Evolutionary conservation across 2,888 invertebrate genomes (phyloP), one percentile per base, ranked within the genome.

Genomic region (Napeogenes sylphis): DNA sequence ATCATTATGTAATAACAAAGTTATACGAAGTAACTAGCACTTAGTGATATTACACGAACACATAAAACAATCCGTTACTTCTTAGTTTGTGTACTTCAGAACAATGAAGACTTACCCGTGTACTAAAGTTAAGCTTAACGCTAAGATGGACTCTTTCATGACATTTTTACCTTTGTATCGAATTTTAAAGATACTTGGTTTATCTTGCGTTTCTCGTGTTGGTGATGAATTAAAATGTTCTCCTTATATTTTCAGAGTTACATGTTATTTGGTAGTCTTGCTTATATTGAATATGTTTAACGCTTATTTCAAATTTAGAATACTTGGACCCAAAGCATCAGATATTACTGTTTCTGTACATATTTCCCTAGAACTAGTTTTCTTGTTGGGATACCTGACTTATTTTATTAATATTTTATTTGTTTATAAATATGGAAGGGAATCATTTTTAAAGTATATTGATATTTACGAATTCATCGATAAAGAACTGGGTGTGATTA

Each of bases 381-480:
- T n/a, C n/a, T n/a, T n/a, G n/a, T n/a, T n/a, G n/a, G n/a, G n/a
- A n/a, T n/a, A n/a, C n/a, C n/a, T n/a, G n/a, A n/a, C n/a, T n/a
- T n/a, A n/a, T n/a, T n/a, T n/a, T n/a, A n/a, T n/a, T n/a, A n/a
- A n/a, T n/a, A n/a, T n/a, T n/a, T n/a, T n/a, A n/a, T n/a, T n/a
- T n/a, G n/a, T n/a, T n/a, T n/a, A n/a, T n/a, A n/a, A n/a, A n/a
- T n/a, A n/a, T n/a, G n/a, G n/a, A n/a, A n/a, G n/a, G n/a, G n/a
- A n/a, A n/a, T n/a, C n/a, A n/a, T n/a, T n/a, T n/a, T n/a, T n/a
- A 13, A 46, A 55, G 1, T 66, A 66, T 14, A 58, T 62, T n/a
- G 33, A 45, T 4, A 21, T 57, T 32, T 64, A 64, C 46, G 55
- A 61, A 4, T 51, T 51, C 45, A 62, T 66, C 2, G 66, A 66